Evolutionary conservation across 2,797 vertebrate genomes (phyloP), one percentile per base, ranked within the genome.

Genomic region (Tokudaia muenninki): DNA sequence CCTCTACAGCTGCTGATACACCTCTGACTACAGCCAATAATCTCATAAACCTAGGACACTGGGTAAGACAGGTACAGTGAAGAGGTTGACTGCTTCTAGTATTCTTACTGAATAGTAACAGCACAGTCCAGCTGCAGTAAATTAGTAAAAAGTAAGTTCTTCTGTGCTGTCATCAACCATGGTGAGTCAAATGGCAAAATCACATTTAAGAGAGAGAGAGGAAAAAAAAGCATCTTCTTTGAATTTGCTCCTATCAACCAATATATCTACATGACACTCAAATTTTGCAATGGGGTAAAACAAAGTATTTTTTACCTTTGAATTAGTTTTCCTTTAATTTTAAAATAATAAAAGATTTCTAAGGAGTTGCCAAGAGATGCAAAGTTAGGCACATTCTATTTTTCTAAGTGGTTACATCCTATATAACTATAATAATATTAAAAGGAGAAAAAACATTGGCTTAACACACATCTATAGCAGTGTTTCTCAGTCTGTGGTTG

Each of bases 241-340:
- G 57, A 94, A 84, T 83, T 88, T 95, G 63, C 84, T 50, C 72
- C 57, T 75, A 31, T 59, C 55, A 87, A 50, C 44, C 44, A 80
- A 89, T 21, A 91, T 82, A 87, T 79, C 61, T 57, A 93, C 63
- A 44, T 47, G 31, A 96, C 16, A 74, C 22, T 92, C 89, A 92
- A 79, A 87, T 79, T 95, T 87, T 87, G 91, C 34, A 94, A 77
- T 41, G 75, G 34, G 14, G 50, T 52, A 91, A 95, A 96, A 67
- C n/a, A 90, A 96, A 94, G 31, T 50, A 87, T 83, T 50, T 65
- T 47, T 70, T 19, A 70, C 41, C 19, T 57, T 81, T 94, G n/a
- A 67, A 94, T 57, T 75, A n/a, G n/a, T 83, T 47, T 87, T 94
- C 31, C 21, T 86, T 86, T 70, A 24, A 77, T 67, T 96, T 94